phyloP scores from a whole-genome alignment of 1,140 invertebrate species.

The Solen grandis region DNA sequence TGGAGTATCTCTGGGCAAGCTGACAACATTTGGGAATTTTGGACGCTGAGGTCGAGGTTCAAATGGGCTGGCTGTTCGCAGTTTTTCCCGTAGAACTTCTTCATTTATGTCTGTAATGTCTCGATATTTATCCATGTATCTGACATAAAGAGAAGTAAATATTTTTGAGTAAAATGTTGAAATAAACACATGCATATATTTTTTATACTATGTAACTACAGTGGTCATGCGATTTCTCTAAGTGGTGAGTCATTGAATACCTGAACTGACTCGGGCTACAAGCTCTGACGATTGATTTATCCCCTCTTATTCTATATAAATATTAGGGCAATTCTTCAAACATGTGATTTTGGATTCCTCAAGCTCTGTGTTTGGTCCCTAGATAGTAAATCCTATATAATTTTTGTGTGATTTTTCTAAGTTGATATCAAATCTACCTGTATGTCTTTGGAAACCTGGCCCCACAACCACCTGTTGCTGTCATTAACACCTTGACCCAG shows the following conservation, averaged over 20 bases:
- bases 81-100: conserved; percentile 90
- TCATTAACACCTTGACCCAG: too few species aligned
- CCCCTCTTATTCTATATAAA: too few species aligned
- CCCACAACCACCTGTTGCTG: too few species aligned
- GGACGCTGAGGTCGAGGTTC: conserved; percentile 84
- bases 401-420: too few species aligned
- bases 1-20: conserved; percentile 43
- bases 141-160: conserved; percentile 68
- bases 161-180: background rate
- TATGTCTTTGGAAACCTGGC: background rate
- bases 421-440: too few species aligned
- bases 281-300: background rate
- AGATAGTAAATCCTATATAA: too few species aligned
- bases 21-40: conserved; percentile 88
- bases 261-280: background rate
- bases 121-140: conserved; percentile 94
- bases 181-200: background rate
- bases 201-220: background rate
- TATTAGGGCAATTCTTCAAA: too few species aligned
- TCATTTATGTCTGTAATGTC: conserved; percentile 94
- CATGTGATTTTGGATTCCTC: too few species aligned
- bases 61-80: conserved; percentile 92
- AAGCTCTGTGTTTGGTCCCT: too few species aligned
- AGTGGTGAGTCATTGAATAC: background rate
- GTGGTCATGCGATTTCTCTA: background rate